Evolutionary conservation across 2,797 vertebrate genomes (phyloP).

Genomic region (Oceanodroma leucorhoa): DNA sequence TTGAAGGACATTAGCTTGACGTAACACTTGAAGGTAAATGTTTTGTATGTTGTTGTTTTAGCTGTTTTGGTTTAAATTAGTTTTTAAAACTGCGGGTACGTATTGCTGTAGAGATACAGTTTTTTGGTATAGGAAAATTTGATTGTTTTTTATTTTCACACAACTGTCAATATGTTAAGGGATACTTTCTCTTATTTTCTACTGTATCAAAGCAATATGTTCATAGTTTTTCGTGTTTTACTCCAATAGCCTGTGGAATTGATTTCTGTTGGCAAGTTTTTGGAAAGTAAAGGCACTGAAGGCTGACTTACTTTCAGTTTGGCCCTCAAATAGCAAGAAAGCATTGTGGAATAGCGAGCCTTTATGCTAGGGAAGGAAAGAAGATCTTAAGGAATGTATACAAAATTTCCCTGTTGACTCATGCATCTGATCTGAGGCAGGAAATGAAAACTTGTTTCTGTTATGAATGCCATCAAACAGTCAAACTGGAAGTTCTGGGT

Average conservation of each 20-base stretch:
- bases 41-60: background rate
- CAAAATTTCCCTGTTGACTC: constrained; percentile 5
- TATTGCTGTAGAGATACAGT: background rate
- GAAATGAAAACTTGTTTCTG: constrained; percentile 2
- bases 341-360: background rate
- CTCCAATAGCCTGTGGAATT: background rate
- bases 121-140: background rate
- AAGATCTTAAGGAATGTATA: background rate
- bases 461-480: background rate
- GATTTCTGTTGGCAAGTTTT: background rate
- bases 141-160: background rate
- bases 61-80: background rate
- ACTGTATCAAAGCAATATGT: background rate
- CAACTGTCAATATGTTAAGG: background rate
- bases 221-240: background rate
- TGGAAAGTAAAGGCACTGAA: background rate
- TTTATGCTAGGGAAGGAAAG: background rate
- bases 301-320: background rate
- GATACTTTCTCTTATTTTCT: background rate
- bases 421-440: background rate
- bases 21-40: background rate
- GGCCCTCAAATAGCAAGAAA: background rate
- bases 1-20: background rate
- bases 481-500: background rate
- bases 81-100: background rate